Conservation (phyloP, 2,797 vertebrate genomes). For the Gymnoscopelus microlampas region DNA sequence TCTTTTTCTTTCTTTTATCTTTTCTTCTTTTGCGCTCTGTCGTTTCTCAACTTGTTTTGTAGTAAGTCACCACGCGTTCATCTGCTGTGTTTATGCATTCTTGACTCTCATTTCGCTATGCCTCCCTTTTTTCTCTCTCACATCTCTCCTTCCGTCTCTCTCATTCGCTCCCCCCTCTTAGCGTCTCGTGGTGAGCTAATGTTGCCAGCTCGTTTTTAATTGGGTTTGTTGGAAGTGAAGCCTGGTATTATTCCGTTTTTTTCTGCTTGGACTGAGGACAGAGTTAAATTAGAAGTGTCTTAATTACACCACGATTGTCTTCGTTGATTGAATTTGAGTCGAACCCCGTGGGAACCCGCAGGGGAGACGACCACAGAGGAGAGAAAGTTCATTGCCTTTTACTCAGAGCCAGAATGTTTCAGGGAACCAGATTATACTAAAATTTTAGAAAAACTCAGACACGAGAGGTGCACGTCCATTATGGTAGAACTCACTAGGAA, state of each 20-base stretch:
- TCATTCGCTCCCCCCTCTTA: slow-evolving; percentile 10
- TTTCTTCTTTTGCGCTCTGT: slow-evolving; percentile 30
- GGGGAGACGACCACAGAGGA: slow-evolving; percentile 8
- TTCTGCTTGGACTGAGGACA: slow-evolving; percentile 48
- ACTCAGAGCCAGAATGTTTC: too few species aligned
- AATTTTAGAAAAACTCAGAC: too few species aligned
- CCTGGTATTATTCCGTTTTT: slow-evolving; percentile 62
- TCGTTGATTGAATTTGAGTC: slow-evolving; percentile 69
- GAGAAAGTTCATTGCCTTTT: not conserved
- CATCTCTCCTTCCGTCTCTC: slow-evolving; percentile 8
- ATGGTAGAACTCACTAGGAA: too few species aligned
- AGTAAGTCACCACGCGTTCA: slow-evolving; percentile 34
- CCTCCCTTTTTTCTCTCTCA: slow-evolving; percentile 21
- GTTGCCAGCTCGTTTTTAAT: slow-evolving; percentile 47
- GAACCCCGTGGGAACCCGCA: slow-evolving; percentile 48
- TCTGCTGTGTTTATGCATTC: slow-evolving; percentile 26
- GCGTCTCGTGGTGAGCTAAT: slow-evolving; percentile 33
- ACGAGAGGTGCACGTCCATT: too few species aligned
- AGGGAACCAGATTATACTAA: too few species aligned
- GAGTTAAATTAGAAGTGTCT: slow-evolving; percentile 72
- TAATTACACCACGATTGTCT: slow-evolving; percentile 72
- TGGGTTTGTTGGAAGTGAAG: slow-evolving; percentile 64
- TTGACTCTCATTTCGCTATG: slow-evolving; percentile 5
- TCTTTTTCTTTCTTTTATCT: slow-evolving; percentile 13
- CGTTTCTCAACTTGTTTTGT: slow-evolving; percentile 40